Conservation (phyloP, 2,888 invertebrate species). For the Stictocephala bisonia region DNA sequence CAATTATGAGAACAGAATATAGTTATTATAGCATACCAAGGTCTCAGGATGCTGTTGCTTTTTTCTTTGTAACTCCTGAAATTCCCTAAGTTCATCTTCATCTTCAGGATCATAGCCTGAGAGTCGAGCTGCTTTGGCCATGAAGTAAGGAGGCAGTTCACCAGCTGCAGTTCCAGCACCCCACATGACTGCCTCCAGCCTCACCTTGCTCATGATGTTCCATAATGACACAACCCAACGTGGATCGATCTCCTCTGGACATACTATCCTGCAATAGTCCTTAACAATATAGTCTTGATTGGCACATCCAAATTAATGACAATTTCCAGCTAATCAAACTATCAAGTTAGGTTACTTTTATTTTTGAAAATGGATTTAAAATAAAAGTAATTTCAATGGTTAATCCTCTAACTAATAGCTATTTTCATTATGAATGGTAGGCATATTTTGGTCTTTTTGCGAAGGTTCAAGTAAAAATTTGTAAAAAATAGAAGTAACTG, state of each 20-base stretch:
- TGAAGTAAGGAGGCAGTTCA: constrained; percentile 98
- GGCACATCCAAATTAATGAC: neutral
- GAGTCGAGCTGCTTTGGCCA: constrained; percentile 94
- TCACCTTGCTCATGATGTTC: constrained; percentile 94
- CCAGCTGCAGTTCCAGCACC: constrained; percentile 97
- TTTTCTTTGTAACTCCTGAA: constrained; percentile 52
- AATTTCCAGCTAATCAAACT: neutral
- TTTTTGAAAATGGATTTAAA: no score
- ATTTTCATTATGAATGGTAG: no score
- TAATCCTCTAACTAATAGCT: no score
- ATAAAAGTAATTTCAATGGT: no score
- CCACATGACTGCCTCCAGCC: constrained; percentile 96
- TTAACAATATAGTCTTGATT: no score
- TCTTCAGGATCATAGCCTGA: constrained; percentile 56
- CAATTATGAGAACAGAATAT: no score
- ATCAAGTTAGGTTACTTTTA: neutral
- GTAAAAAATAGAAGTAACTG: no score
- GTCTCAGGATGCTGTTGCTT: constrained; percentile 46
- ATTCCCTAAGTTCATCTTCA: constrained; percentile 55
- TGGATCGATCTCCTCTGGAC: constrained; percentile 79
- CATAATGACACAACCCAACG: constrained; percentile 81
- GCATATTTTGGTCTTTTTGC: no score
- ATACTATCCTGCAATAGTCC: constrained; percentile 70
- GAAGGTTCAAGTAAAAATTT: no score
- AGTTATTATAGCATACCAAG: constrained; percentile 10